Evolutionary conservation across 1,140 invertebrate genomes (phyloP).

Genomic region (Penaeus japonicus): DNA sequence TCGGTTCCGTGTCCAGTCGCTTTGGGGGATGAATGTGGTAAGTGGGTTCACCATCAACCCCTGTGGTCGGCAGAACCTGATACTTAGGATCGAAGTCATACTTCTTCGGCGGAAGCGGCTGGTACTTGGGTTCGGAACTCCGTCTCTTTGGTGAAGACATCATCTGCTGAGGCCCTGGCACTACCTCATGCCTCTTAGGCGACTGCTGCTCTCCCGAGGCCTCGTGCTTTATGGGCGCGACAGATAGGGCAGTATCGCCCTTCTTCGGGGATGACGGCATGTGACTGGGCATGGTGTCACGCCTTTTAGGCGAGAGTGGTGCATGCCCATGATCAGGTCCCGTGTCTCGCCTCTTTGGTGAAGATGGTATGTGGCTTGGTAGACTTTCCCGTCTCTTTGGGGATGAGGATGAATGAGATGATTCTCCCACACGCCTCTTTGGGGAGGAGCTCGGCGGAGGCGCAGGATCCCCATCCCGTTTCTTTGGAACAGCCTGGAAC

Average conservation of each 20-base stretch:
- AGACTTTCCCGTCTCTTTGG: constrained; percentile 29
- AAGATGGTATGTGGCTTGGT: background rate
- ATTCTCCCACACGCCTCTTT: constrained; percentile 15
- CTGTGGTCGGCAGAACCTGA: constrained; percentile 2
- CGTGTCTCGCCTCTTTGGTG: constrained; percentile 38
- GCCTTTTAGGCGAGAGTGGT: constrained; percentile 22
- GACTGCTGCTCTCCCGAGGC: background rate
- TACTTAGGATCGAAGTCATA: constrained; percentile 47
- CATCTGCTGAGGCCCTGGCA: background rate
- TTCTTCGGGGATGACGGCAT: constrained; percentile 10
- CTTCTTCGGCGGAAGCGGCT: background rate
- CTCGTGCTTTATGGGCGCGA: too few relatives aligned
- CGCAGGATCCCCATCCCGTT: constrained; percentile 19
- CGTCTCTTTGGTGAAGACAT: constrained; percentile 30
- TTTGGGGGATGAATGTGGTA: constrained; percentile 32
- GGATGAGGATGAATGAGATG: constrained; percentile 15
- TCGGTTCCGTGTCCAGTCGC: constrained; percentile 26
- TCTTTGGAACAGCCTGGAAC: constrained; percentile 36
- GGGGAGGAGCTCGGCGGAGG: background rate
- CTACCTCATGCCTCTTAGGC: constrained; percentile 25
- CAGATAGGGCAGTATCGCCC: constrained; percentile 24
- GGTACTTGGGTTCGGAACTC: constrained; percentile 33
- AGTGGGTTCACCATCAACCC: constrained; percentile 18
- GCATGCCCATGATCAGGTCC: background rate
- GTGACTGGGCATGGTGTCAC: constrained; percentile 20